Percentiles rank a stretch among this genome's conserved stretches.
Evolutionary conservation across 2,888 invertebrate species (phyloP).

Genomic region (Lasioglossum malachurum): DNA sequence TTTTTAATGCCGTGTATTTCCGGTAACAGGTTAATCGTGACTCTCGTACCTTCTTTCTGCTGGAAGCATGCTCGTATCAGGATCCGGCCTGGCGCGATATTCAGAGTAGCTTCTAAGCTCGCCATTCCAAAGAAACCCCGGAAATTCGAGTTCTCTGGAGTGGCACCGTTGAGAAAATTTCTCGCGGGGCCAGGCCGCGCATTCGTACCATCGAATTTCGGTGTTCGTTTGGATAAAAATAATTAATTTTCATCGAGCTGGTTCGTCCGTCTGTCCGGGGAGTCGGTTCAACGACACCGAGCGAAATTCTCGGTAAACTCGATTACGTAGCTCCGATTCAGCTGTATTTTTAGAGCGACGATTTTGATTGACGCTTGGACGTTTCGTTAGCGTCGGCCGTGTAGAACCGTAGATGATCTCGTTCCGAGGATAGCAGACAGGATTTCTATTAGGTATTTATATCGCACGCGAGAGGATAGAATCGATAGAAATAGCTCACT

Average conservation of each 20-base stretch:
- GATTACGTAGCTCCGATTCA: slow-evolving; percentile 12
- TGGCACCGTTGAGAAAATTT: not conserved
- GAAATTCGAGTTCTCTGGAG: too few species aligned
- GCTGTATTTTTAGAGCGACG: slow-evolving; percentile 25
- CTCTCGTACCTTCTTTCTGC: slow-evolving; percentile 5
- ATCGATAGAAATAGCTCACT: not conserved
- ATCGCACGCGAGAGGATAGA: slow-evolving; percentile 17
- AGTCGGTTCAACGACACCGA: slow-evolving; percentile 7
- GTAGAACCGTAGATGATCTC: slow-evolving; percentile 11
- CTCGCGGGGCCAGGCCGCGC: not conserved
- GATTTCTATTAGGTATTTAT: slow-evolving; percentile 28
- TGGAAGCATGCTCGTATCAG: not conserved
- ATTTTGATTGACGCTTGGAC: slow-evolving; percentile 17
- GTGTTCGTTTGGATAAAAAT: not conserved
- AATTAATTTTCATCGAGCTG: not conserved
- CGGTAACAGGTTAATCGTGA: not conserved
- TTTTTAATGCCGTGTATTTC: not conserved
- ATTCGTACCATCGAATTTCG: not conserved
- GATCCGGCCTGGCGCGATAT: not conserved
- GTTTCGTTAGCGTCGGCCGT: slow-evolving; percentile 5
- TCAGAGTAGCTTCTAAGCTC: not conserved
- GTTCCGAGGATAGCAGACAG: not conserved
- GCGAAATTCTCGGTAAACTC: not conserved
- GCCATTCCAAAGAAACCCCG: not conserved
- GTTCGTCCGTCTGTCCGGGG: not conserved